A percentile compares a stretch with the other conserved stretches of the same genome.
Evolutionary conservation across 2,888 invertebrate species (phyloP).

Genomic region (Exephanes ischioxanthus): DNA sequence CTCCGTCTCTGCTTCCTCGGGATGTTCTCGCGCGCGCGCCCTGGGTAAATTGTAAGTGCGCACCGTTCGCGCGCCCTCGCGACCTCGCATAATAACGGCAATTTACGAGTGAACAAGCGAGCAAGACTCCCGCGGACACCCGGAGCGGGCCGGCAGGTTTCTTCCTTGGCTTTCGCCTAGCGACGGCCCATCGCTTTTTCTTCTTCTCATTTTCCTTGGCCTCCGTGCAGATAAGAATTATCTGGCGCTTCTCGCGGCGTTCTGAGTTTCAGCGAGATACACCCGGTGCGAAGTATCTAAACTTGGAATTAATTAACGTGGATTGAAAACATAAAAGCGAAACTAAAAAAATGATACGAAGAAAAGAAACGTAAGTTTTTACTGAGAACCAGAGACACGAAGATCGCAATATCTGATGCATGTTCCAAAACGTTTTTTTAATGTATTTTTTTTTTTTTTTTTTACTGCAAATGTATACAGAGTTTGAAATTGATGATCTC

Average conservation of each 20-base stretch:
- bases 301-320: background rate
- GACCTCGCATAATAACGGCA: conserved; percentile 61
- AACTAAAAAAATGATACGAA: background rate
- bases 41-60: conserved; percentile 69
- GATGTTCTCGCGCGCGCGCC: conserved; percentile 57
- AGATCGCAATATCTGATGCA: background rate
- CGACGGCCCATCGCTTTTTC: conserved; percentile 36
- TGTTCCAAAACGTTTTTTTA: background rate
- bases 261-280: conserved; percentile 10
- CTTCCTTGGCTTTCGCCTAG: background rate
- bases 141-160: conserved; percentile 24
- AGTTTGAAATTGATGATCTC: conserved; percentile 78
- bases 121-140: conserved; percentile 17
- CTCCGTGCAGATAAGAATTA: conserved; percentile 65
- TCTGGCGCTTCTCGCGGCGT: conserved; percentile 46
- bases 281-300: background rate
- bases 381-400: background rate
- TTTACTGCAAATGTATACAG: conserved; percentile 18
- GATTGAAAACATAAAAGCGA: background rate
- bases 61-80: conserved; percentile 43
- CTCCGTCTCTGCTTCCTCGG: conserved; percentile 50
- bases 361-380: background rate
- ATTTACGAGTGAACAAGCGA: conserved; percentile 50
- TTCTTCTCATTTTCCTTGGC: conserved; percentile 2
- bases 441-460: background rate